These are phyloP conservation scores for Chironomus striatipennis DNA, from an alignment of 1,140 invertebrate genomes.

Conservation along the genomic window DNA sequence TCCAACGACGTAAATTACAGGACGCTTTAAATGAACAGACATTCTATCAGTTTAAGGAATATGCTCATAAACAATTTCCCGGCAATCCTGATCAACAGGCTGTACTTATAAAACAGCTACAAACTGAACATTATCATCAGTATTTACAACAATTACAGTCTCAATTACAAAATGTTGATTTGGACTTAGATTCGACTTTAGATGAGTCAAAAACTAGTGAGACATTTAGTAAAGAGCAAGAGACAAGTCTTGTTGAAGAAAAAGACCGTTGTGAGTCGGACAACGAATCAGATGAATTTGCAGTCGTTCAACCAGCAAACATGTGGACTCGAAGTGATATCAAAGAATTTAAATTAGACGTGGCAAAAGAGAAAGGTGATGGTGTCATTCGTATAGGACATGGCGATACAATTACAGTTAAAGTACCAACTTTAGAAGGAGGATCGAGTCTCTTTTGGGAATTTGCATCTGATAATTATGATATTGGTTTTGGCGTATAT, in stretches of 20 bases:
- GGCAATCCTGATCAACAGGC: conserved; percentile 87
- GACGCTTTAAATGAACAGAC: conserved; percentile 96
- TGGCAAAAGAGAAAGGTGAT: conserved; percentile 81
- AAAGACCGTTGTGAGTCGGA: conserved; percentile 28
- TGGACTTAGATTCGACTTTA: conserved; percentile 18
- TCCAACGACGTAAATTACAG: conserved; percentile 74
- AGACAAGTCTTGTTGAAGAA: conserved; percentile 29
- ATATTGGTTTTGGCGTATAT: conserved; percentile 97
- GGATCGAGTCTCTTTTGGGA: conserved; percentile 98
- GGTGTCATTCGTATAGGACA: conserved; percentile 89
- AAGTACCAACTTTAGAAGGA: conserved; percentile 93
- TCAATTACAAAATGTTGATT: conserved; percentile 36
- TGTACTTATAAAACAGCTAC: conserved; percentile 81
- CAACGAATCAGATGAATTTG: conserved; percentile 41
- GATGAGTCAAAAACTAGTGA: conserved; percentile 29
- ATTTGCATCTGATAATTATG: conserved; percentile 97
- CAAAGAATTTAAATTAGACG: conserved; percentile 82
- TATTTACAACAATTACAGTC: conserved; percentile 83
- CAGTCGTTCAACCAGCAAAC: conserved; percentile 66
- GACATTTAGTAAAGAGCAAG: conserved; percentile 27
- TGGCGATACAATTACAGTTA: conserved; percentile 93
- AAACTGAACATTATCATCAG: conserved; percentile 96
- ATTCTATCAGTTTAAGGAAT: conserved; percentile 82
- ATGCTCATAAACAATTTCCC: conserved; percentile 93
- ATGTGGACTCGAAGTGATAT: conserved; percentile 94